Base-by-base conservation (phyloP, 1,140 invertebrate species). In the Harpegnathos saltator region DNA sequence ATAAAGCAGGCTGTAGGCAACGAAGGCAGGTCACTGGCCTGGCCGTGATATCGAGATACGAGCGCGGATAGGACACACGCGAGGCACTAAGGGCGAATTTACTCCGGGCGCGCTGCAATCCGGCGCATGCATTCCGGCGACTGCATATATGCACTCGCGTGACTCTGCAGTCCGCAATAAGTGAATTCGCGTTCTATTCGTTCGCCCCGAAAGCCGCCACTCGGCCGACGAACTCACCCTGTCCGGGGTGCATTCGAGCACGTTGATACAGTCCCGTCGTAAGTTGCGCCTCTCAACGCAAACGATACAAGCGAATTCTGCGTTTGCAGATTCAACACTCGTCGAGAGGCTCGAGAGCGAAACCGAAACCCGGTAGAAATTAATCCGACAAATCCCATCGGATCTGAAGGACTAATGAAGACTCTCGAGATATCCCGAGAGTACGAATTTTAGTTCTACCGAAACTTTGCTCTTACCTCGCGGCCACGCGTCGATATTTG, bases 51-150 rank as follows among this genome's bases (percentile, higher is more conserved):
- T 74, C 58, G 73, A 87, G 85, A 87, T 87, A 87, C 85, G 52
- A 50, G 58, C 59, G 24, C 66, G 80, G 85, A 78, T 85, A 86
- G 80, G 26, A 75, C 85, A 83, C 85, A 87, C 85, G 85, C 85
- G 80, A 87, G 82, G 61, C 73, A 72, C 63, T 87, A 87, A 86
- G 61, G 85, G 59, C 56, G 68, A 87, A 86, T 87, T 87, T 86
- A 62, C 65, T 52, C 44, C 56, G 81, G 26, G 72, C 33, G 61
- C 29, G 26, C n/a, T 19, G 63, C 74, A 54, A 58, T 85, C 71
- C 68, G 54, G 54, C 54, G 75, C 77, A 74, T 86, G 78, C 78
- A 86, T 75, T 69, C 38, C 52, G 24, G n/a, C n/a, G n/a, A 4
- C 14, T 48, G 26, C 72, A 59, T 72, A 71, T 73, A 73, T 87